Evolutionary conservation across 1,140 invertebrate species (phyloP).

Genomic region (Paraescarpia echinospica): DNA sequence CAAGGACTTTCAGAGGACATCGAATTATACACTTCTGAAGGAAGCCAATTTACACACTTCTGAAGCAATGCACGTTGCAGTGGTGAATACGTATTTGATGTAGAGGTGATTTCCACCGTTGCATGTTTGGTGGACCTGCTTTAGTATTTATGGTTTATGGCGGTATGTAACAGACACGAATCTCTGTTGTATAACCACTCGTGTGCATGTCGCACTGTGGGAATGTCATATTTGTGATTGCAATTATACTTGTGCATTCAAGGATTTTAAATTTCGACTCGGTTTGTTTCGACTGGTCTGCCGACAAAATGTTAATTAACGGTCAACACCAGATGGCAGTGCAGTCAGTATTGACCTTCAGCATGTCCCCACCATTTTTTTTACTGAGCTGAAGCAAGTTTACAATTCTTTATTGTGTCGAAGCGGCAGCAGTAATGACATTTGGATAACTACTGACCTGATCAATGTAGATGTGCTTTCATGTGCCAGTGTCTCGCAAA

Average conservation of each 20-base stretch:
- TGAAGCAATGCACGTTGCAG: neutral
- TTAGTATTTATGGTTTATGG: neutral
- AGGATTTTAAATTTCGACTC: neutral
- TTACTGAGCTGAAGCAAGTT: neutral
- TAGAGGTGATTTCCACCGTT: neutral
- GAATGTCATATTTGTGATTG: neutral
- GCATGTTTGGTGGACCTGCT: neutral
- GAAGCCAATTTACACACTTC: neutral
- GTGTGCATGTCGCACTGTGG: neutral
- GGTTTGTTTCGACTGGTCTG: neutral
- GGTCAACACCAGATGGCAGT: neutral
- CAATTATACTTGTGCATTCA: neutral
- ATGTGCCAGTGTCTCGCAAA: too few relatives aligned
- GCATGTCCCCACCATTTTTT: neutral
- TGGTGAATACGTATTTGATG: neutral
- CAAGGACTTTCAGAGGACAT: neutral
- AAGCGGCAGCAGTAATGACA: too few relatives aligned
- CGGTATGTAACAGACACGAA: neutral
- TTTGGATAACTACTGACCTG: too few relatives aligned
- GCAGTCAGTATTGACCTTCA: neutral
- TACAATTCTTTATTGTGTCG: too few relatives aligned
- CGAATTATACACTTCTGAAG: neutral
- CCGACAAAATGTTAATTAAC: neutral
- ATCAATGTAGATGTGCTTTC: too few relatives aligned
- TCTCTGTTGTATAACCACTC: neutral